phyloP scores from a whole-genome alignment of 2,888 invertebrate species.

The Eutolmus rufibarbis region DNA sequence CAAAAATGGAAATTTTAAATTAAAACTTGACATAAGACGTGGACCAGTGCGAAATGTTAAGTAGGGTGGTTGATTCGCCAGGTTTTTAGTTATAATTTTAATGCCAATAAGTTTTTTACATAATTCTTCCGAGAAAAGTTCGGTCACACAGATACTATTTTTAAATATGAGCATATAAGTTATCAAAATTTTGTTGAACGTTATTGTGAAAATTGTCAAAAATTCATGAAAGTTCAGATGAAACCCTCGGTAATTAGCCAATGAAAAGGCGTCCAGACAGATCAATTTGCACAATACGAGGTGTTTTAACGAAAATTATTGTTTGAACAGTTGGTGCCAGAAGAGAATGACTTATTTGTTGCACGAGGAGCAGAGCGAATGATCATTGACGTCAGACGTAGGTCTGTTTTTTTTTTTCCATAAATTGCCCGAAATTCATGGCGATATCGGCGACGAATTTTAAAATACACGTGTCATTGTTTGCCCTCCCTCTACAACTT shows the following conservation, averaged over 20 bases:
- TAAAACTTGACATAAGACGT: too few species aligned
- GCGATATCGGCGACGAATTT: slow-evolving; percentile 22
- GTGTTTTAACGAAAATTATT: not conserved
- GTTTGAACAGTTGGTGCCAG: not conserved
- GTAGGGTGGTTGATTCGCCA: too few species aligned
- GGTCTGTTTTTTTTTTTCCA: not conserved
- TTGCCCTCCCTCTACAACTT: slow-evolving; percentile 6
- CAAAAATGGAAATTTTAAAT: too few species aligned
- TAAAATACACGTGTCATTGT: slow-evolving; percentile 40
- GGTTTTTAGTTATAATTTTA: too few species aligned
- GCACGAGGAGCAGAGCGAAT: not conserved
- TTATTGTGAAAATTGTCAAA: not conserved
- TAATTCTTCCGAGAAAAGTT: too few species aligned
- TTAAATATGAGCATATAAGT: not conserved
- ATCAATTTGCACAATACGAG: not conserved
- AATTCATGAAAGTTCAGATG: not conserved
- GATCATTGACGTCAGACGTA: not conserved
- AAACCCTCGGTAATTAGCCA: not conserved
- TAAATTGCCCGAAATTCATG: slow-evolving; percentile 8
- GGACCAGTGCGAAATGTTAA: too few species aligned
- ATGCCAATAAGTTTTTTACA: too few species aligned
- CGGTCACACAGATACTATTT: too few species aligned
- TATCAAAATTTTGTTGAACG: not conserved
- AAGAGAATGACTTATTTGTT: not conserved
- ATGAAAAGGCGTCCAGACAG: not conserved